Evolutionary conservation across 2,113 vertebrate genomes (phyloP).

Genomic region (Centropristis striata): DNA sequence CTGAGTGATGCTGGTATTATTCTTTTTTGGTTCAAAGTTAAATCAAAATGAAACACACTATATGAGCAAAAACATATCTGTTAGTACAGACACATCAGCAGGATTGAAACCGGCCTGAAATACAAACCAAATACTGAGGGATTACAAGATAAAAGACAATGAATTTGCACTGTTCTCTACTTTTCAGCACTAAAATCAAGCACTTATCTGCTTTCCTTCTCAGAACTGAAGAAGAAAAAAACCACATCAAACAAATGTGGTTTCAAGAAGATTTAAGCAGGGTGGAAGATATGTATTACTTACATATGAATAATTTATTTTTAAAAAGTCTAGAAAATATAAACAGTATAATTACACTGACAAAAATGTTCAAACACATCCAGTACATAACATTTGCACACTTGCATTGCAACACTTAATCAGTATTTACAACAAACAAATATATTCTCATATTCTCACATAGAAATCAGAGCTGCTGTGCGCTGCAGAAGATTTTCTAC

Average conservation of each 20-base stretch:
- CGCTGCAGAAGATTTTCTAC: constrained; percentile 17
- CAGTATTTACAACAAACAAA: constrained; percentile 35
- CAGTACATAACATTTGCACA: constrained; percentile 31
- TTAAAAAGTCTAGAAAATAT: constrained; percentile 67
- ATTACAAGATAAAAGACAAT: constrained; percentile 44
- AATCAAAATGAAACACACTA: constrained; percentile 9
- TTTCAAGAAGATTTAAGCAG: constrained; percentile 42
- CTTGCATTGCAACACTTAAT: constrained; percentile 24
- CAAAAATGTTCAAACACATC: constrained; percentile 43
- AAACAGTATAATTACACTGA: constrained; percentile 42
- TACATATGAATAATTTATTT: constrained; percentile 65
- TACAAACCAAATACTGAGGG: constrained; percentile 6
- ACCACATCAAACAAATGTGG: constrained; percentile 31
- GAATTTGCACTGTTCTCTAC: constrained; percentile 20
- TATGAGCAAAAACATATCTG: constrained; percentile 33
- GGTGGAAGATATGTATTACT: constrained; percentile 22
- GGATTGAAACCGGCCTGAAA: constrained; percentile 22
- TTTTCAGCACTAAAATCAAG: constrained; percentile 14
- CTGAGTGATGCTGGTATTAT: constrained; percentile 28
- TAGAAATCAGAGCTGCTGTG: constrained; percentile 6
- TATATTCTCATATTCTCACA: constrained; percentile 19
- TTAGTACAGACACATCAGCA: constrained; percentile 25
- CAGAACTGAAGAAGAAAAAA: constrained; percentile 26
- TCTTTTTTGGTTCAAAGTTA: constrained; percentile 33
- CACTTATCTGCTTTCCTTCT: constrained; percentile 24